Evolutionary conservation across 2,888 invertebrate genomes (phyloP), one percentile per base, ranked within the genome.

Genomic region (Lepidocyrtoides sp.): DNA sequence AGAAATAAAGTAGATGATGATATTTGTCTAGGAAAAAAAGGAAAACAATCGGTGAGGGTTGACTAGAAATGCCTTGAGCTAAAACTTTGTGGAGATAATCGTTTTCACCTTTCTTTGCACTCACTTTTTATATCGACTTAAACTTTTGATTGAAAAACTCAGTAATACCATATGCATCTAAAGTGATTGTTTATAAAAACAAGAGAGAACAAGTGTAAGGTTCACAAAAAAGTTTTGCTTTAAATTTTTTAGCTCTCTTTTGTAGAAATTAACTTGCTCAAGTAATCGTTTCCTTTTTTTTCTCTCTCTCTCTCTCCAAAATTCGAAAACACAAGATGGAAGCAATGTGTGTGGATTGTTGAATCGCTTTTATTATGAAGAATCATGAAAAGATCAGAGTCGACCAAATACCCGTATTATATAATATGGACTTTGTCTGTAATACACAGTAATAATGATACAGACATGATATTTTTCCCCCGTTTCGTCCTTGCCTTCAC

Each of bases 141-240:
- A 60, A 60, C 60, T 60, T 60, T 60, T 60, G 60, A 60, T 60
- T 60, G 60, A 26, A 60, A 60, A 60, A 60, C 26, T 60, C 23
- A 60, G 14, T 26, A 23, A 60, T 26, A n/a, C 5, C 23, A 12
- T 14, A n/a, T 60, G 60, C 60, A 60, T n/a, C 26, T 60, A 36
- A 14, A 60, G 26, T 57, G 17, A 54, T 7, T n/a, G n/a, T 57
- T 57, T 57, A 12, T 57, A 57, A 17, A 17, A 20, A 20, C 7
- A 20, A 3, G 17, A 17, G 20, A 20, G 57, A n/a, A 20, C 57
- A 20, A 8, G 20, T 57, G 2, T 7, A 57, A 17, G 57, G n/a
- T 57, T 17, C 17, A 12, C 7, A 17, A 57, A 57, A 1, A 20
- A 2, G 20, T 20, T 17, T 57, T n/a, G n/a, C n/a, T n/a, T 57